Conservation (phyloP, 2,888 invertebrate species). For the Leuctra nigra region DNA sequence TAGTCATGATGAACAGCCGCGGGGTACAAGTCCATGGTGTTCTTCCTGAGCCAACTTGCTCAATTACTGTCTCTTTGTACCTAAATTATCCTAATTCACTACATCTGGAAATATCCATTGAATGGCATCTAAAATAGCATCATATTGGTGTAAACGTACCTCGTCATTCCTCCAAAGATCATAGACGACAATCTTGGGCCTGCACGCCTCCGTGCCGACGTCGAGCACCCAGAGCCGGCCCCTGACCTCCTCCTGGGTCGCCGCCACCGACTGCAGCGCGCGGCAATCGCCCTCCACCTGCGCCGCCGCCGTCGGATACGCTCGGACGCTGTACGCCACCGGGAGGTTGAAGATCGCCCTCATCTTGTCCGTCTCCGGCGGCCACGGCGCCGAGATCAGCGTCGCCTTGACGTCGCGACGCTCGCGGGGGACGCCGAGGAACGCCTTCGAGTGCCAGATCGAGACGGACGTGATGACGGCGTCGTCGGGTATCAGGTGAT, state of each 20-base stretch:
- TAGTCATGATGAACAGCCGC: no score
- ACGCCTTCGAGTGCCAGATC: no score
- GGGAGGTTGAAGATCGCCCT: conserved; percentile 31
- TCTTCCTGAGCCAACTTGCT: no score
- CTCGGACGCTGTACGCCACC: neutral
- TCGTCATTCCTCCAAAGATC: conserved; percentile 38
- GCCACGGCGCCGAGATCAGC: conserved; percentile 40
- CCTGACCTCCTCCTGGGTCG: conserved; percentile 38
- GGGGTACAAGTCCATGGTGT: no score
- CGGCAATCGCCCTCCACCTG: conserved; percentile 35
- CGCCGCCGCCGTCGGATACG: conserved; percentile 29
- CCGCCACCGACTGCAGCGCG: conserved; percentile 38
- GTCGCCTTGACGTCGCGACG: conserved; percentile 34
- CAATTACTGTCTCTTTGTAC: no score
- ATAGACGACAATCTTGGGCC: conserved; percentile 41
- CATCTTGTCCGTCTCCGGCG: conserved; percentile 35
- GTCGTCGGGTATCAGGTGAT: conserved; percentile 23
- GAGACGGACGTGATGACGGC: conserved; percentile 14
- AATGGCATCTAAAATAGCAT: neutral
- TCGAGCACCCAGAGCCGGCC: conserved; percentile 45
- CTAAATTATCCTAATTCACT: no score
- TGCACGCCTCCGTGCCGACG: conserved; percentile 37
- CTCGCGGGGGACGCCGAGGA: conserved; percentile 40
- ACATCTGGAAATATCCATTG: no score
- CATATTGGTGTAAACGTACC: conserved; percentile 26